Base-by-base conservation (phyloP, 2,888 invertebrate species). In the Spialia ferax region DNA sequence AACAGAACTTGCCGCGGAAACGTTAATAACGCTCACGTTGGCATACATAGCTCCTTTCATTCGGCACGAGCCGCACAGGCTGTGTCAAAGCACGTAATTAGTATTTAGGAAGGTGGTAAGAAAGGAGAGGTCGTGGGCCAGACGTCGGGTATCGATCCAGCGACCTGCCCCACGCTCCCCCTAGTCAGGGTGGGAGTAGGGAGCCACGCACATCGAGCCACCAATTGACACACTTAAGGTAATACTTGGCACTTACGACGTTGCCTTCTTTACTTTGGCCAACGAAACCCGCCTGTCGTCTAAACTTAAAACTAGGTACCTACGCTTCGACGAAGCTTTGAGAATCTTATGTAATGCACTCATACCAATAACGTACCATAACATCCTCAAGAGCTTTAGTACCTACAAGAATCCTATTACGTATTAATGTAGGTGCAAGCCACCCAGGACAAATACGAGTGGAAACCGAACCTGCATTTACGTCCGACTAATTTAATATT, bases 121-220 rank as follows among this genome's bases (percentile, higher is more conserved):
- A 92, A 93, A 91, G 89, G 91, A 86, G 92, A 92, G 93, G 92
- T 92, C 91, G 92, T 88, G 90, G 91, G 92, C 94, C 94, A 95
- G 95, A 95, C 95, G 95, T 94, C 94, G 94, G 92, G 94, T 95
- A 95, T 95, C 95, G 95, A 95, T 95, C 95, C 94, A 87, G 78
- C 94, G 94, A 94, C 95, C 95, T 91, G 87, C 92, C 93, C 89
- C 92, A 90, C 91, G 85, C 85, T 83, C 79, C 77, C 79, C 85
- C 79, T 85, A 22, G 85, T 85, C 80, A 82, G 82, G 74, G 80
- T 83, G 85, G 79, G 79, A 76, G 82, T 78, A 69, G 85, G 87
- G 87, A 81, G 86, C 85, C 87, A 93, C 93, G 92, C 93, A 91
- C 93, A 91, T 90, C 89, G 84, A 89, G 83, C 88, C 87, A 87